Base-by-base conservation (phyloP, 2,888 invertebrate genomes). In the Therioaphis trifolii region DNA sequence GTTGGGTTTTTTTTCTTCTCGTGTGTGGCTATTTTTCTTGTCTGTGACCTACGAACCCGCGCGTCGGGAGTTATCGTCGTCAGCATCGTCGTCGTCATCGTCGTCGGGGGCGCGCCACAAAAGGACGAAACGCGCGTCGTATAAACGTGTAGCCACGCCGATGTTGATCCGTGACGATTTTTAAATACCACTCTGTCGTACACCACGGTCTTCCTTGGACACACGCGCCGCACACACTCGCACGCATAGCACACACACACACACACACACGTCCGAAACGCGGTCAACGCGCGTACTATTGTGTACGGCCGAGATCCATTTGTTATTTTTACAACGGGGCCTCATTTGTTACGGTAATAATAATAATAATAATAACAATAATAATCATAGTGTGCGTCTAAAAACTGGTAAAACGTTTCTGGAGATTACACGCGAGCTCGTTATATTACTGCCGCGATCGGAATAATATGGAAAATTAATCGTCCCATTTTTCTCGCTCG, bases 81-180 rank as follows among this genome's bases (percentile, higher is more conserved):
- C n/a, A n/a, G n/a, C n/a, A n/a, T n/a, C 35, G 35, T 35, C 35
- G 35, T 35, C 35, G 35, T 35, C 35, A 35, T 61, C 63, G 46
- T 21, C 68, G 12, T 66, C 40, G 49, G 15, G 40, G 29, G 46
- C n/a, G 29, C 58, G 21, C 61, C 72, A 49, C 72, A 72, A 82
- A 82, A 82, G 71, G 72, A 82, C 72, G 15, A 40, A 72, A 80
- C 40, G 15, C 14, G n/a, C n/a, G 58, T 49, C 49, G 52, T n/a
- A n/a, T n/a, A n/a, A n/a, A n/a, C n/a, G 2, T n/a, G 63, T n/a
- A 4, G 27, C 7, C 49, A 15, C 75, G 68, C 52, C 21, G 76
- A 76, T 68, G 78, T 71, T 43, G 69, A 79, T 79, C 80, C 80
- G 80, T 80, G 80, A 80, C 80, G 80, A 71, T 80, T 72, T 69